Base-by-base conservation (phyloP, 2,888 invertebrate genomes). In the Branchipolynoe longqiensis region DNA sequence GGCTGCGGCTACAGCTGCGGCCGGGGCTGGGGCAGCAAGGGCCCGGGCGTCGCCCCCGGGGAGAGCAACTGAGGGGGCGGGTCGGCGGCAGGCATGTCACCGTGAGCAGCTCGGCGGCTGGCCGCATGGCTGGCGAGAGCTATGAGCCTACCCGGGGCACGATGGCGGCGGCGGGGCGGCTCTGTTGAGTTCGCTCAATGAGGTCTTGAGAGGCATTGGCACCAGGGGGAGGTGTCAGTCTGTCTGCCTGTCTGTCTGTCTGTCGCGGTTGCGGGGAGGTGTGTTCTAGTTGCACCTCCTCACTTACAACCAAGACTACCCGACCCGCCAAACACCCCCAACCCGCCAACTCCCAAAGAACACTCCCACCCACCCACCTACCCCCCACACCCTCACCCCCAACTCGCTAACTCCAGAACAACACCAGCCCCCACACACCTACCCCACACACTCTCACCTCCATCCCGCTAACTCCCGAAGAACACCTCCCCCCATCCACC, bases 141-240 rank as follows among this genome's bases (percentile, higher is more conserved):
- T n/a, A 58, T 4, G 25, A 1, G 33, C 33, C 64, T 48, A 18
- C 8, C 8, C 8, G 8, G 48, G 48, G 18, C 8, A 38, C 18
- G 1, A 36, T 12, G 36, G 69, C 33, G 8, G 38, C 12, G 69
- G 36, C 22, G 69, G 33, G 38, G 62, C 28, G 25, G 62, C 3
- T 18, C 33, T 22, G 4, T 69, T 69, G 69, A 69, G 69, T 69
- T 69, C 36, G 33, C 69, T 69, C 69, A 69, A 69, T 38, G 69
- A 69, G 69, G 22, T 69, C 69, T 36, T 69, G 69, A 69, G 69
- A 69, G 69, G 69, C 69, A 36, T 69, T 69, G 69, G 69, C 69
- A 38, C 69, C 69, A 69, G n/a, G n/a, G n/a, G n/a, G n/a, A n/a
- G n/a, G n/a, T n/a, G n/a, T n/a, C n/a, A n/a, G 14, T 33, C 38